phyloP scores from a whole-genome alignment of 2,113 vertebrate species.

The Boulengeromyrus knoepffleri region DNA sequence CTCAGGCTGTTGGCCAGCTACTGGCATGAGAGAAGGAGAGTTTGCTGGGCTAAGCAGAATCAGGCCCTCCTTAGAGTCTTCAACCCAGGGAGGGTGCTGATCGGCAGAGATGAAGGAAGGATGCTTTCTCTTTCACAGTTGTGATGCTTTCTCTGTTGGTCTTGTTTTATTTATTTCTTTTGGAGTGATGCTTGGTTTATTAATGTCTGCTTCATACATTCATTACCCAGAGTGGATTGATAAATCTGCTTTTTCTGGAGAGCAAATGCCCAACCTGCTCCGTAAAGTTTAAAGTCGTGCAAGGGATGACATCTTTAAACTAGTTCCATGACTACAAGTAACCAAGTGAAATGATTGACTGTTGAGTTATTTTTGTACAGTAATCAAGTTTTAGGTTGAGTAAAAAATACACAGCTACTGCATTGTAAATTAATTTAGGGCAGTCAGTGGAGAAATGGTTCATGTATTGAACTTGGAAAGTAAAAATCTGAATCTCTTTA shows the following conservation, averaged over 20 bases:
- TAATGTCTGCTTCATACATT: not conserved
- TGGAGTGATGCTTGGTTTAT: not conserved
- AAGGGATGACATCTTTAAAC: not conserved
- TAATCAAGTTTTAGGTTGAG: not conserved
- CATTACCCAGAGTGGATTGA: not conserved
- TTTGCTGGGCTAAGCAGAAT: not conserved
- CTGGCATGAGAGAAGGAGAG: not conserved
- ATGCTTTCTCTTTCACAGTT: not conserved
- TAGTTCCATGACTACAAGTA: not conserved
- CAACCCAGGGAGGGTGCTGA: not conserved
- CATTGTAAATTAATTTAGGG: not conserved
- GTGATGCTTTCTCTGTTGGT: not conserved
- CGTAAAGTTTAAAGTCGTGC: not conserved
- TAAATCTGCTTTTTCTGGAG: not conserved
- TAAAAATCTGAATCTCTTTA: not conserved
- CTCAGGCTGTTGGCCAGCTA: not conserved
- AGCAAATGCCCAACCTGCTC: not conserved
- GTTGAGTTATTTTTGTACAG: not conserved
- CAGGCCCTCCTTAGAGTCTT: not conserved
- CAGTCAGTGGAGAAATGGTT: not conserved
- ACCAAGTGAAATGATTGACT: not conserved
- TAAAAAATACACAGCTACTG: not conserved
- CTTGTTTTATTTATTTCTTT: not conserved
- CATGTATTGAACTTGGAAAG: not conserved
- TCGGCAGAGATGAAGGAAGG: not conserved